These are phyloP conservation scores for Thaleichthys pacificus DNA, from an alignment of 2,797 vertebrate genomes.

Conservation along the genomic window DNA sequence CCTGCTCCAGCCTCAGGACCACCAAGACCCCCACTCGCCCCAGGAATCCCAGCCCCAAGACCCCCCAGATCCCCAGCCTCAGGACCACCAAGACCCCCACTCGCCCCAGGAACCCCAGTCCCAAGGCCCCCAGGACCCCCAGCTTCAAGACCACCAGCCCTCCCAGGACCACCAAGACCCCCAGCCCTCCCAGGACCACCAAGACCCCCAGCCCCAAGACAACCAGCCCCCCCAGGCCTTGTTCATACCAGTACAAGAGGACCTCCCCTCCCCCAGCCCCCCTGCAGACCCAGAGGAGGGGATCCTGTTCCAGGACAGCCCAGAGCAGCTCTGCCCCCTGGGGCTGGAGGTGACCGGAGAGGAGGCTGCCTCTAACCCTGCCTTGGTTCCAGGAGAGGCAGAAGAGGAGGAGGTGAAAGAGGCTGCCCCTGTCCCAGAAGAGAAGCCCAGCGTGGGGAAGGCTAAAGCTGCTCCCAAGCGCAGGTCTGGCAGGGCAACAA, in stretches of 20 bases:
- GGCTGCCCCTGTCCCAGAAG: background rate
- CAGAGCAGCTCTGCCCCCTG: slow-evolving; percentile 26
- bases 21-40: slow-evolving; percentile 11
- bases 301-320: slow-evolving; percentile 14
- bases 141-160: slow-evolving; percentile 16
- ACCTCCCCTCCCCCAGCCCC: slow-evolving; percentile 4
- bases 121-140: background rate
- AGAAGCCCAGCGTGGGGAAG: slow-evolving; percentile 42
- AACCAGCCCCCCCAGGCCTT: background rate
- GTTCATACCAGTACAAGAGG: background rate
- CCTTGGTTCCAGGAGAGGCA: slow-evolving; percentile 25
- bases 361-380: slow-evolving; percentile 7
- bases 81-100: slow-evolving; percentile 22
- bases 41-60: background rate
- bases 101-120: no score
- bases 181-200: background rate
- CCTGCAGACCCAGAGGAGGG: slow-evolving; percentile 6
- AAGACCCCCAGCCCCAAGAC: background rate
- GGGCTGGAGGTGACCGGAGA: slow-evolving; percentile 31
- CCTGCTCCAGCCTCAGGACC: slow-evolving; percentile 1
- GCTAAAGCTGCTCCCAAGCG: slow-evolving; percentile 58
- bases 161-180: background rate
- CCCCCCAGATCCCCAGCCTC: slow-evolving; percentile 19
- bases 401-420: slow-evolving; percentile 40
- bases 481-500: slow-evolving; percentile 63